phyloP scores from a whole-genome alignment of 2,797 vertebrate species.

The Lycodopsis pacificus region DNA sequence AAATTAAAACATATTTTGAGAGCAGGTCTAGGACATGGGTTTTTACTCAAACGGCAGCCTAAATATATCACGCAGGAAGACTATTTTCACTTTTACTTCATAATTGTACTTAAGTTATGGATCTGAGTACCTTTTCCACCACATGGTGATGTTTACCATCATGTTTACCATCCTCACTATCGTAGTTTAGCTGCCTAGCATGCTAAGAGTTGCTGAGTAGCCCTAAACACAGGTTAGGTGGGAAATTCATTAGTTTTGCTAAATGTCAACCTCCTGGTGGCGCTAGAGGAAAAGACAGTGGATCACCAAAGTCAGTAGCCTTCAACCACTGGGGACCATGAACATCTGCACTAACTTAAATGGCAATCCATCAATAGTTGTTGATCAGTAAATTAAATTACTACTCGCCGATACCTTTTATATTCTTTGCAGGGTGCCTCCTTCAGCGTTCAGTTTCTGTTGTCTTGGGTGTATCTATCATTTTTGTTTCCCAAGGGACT shows the following conservation, averaged over 20 bases:
- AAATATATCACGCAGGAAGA: no score
- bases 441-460: neutral
- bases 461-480: constrained; percentile 24
- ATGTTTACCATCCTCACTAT: no score
- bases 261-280: neutral
- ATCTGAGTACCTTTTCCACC: no score
- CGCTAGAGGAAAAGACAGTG: no score
- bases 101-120: no score
- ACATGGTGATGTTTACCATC: no score
- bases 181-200: no score
- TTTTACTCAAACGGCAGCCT: no score
- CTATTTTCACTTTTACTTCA: no score
- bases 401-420: neutral
- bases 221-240: neutral
- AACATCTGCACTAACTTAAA: neutral
- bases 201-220: neutral
- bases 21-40: no score
- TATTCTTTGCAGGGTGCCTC: neutral
- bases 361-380: neutral
- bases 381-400: neutral
- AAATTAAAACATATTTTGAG: no score
- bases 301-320: neutral
- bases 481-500: constrained; percentile 19
- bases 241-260: neutral
- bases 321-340: neutral